Conservation (phyloP, 2,797 vertebrate genomes). For the Limosa lapponica region DNA sequence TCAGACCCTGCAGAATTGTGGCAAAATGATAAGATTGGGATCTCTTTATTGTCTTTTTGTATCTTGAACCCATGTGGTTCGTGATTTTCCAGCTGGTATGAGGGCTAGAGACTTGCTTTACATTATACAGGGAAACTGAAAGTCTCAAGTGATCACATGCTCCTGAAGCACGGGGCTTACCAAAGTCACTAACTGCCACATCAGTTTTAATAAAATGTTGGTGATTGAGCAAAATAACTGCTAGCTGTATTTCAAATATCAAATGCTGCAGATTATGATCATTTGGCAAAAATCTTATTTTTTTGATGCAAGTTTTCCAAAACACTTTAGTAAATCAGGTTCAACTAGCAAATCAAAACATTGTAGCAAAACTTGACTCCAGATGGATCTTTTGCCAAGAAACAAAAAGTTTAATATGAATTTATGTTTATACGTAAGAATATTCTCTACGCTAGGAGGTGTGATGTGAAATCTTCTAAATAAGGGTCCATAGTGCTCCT, state of each 20-base stretch:
- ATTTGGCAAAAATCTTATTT: neutral
- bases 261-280: neutral
- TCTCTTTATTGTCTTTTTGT: neutral
- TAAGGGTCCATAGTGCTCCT: neutral
- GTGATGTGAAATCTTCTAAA: neutral
- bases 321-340: neutral
- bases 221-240: neutral
- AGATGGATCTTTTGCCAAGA: neutral
- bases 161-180: neutral
- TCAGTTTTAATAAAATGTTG: neutral
- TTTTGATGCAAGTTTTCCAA: neutral
- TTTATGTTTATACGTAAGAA: neutral
- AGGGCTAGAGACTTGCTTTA: neutral
- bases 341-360: neutral
- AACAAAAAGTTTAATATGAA: neutral
- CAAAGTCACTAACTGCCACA: neutral
- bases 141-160: neutral
- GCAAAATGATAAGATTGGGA: neutral
- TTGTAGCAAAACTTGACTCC: neutral
- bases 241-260: neutral
- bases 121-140: neutral
- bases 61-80: neutral
- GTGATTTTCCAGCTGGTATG: neutral
- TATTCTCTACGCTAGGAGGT: neutral
- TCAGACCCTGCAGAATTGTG: neutral